phyloP scores from a whole-genome alignment of 2,113 vertebrate genomes.

The Terrapene triunguis region DNA sequence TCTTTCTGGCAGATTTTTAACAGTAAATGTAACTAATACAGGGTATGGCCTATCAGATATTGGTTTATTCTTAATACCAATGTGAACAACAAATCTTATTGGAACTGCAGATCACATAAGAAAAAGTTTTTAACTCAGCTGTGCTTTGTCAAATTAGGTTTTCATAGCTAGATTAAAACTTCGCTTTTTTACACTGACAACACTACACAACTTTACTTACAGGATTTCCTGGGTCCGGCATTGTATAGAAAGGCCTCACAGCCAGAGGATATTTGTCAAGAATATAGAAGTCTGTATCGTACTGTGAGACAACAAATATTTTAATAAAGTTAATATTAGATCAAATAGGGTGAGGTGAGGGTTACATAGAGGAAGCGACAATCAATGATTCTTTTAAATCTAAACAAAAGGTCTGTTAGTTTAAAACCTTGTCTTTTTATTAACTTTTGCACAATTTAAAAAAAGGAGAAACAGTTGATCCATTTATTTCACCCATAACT shows the following conservation, averaged over 20 bases:
- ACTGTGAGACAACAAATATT: slow-evolving; percentile 81
- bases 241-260: slow-evolving; percentile 98
- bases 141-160: not conserved
- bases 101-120: not conserved
- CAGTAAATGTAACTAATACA: not conserved
- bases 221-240: slow-evolving; percentile 93
- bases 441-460: not conserved
- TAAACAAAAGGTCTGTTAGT: not conserved
- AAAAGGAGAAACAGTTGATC: not conserved
- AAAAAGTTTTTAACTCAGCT: not conserved
- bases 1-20: not conserved
- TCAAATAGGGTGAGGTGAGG: not conserved
- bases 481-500: not conserved
- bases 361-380: not conserved
- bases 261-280: slow-evolving; percentile 98
- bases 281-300: slow-evolving; percentile 98
- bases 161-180: not conserved
- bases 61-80: not conserved
- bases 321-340: slow-evolving; percentile 7
- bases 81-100: not conserved
- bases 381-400: not conserved
- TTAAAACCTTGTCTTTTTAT: not conserved
- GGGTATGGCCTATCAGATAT: accelerated
- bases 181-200: not conserved
- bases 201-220: slow-evolving; percentile 81